Conservation (phyloP, 2,797 vertebrate genomes). For the Enoplosus armatus region DNA sequence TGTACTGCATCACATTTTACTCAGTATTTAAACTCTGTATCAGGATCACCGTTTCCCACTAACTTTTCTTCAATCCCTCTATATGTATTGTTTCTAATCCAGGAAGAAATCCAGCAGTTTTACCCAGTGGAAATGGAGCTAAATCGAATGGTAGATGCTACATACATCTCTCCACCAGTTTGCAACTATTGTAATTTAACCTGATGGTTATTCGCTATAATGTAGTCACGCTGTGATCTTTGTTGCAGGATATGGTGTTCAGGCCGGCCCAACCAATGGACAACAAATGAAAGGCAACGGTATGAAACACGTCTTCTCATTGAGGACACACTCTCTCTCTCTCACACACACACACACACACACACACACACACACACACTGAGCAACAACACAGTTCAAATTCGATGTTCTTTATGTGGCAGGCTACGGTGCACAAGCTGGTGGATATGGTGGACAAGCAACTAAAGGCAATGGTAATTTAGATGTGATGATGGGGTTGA, state of each 20-base stretch:
- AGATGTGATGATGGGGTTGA: not conserved
- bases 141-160: no score
- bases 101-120: no score
- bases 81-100: no score
- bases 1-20: no score
- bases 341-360: no score
- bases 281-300: constrained; percentile 65
- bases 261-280: constrained; percentile 37
- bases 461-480: constrained; percentile 65
- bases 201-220: not conserved
- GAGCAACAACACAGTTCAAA: not conserved
- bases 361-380: not conserved
- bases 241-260: constrained; percentile 62
- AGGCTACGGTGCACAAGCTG: constrained; percentile 60
- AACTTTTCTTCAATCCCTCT: no score
- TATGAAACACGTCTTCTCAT: not conserved
- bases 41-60: no score
- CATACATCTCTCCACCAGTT: no score
- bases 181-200: not conserved
- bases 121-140: no score
- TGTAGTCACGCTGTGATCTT: not conserved
- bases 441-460: constrained; percentile 49
- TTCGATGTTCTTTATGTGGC: constrained; percentile 8
- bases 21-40: no score
- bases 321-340: no score